Conservation (phyloP, 2,797 vertebrate genomes). For the Loris lydekkerianus region DNA sequence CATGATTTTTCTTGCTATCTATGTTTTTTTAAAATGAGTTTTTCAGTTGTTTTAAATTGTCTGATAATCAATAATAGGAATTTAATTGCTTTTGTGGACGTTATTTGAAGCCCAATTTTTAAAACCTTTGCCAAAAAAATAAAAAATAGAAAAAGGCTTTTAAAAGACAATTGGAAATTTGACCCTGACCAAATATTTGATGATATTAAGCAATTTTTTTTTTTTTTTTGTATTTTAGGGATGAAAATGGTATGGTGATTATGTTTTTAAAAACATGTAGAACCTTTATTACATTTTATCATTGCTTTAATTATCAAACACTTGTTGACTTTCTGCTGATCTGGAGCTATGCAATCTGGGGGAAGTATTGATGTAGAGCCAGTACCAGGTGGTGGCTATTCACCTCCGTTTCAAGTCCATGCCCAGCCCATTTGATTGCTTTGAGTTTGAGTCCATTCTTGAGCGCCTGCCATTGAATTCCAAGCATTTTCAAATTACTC, state of each 20-base stretch:
- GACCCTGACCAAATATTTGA: neutral
- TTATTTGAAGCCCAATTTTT: neutral
- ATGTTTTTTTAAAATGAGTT: neutral
- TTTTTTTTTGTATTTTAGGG: neutral
- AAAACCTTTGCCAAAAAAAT: neutral
- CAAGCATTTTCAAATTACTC: slow-evolving; percentile 55
- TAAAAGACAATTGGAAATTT: slow-evolving; percentile 3
- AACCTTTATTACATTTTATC: slow-evolving; percentile 39
- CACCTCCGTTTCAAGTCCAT: slow-evolving; percentile 46
- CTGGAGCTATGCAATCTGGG: neutral
- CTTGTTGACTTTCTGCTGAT: slow-evolving; percentile 9
- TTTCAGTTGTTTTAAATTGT: neutral
- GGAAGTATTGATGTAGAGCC: neutral
- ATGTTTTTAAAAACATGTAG: slow-evolving; percentile 19
- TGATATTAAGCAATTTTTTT: neutral
- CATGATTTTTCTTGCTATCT: neutral
- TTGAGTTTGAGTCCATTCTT: slow-evolving; percentile 63
- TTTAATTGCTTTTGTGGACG: neutral
- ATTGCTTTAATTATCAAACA: slow-evolving; percentile 28
- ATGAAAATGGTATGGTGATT: neutral
- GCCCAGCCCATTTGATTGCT: neutral
- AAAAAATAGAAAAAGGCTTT: neutral
- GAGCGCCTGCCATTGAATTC: slow-evolving; percentile 58
- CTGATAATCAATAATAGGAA: neutral
- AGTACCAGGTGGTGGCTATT: neutral